Evolutionary conservation across 2,888 invertebrate genomes (phyloP).

Genomic region (Drosophila prostipennis): DNA sequence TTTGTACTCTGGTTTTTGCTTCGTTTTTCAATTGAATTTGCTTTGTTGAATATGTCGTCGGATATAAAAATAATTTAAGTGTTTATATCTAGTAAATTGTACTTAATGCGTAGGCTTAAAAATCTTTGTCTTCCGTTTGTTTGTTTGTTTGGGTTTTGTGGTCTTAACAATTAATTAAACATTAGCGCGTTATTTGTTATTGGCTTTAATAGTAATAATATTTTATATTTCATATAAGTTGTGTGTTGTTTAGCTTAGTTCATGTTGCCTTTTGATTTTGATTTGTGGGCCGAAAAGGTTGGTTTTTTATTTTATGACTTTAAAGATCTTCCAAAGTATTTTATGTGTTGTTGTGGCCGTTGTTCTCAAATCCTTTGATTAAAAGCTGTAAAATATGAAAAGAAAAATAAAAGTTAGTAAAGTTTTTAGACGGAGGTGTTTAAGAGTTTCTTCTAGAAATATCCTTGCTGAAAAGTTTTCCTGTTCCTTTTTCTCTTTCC

Average conservation of each 20-base stretch:
- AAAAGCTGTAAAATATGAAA: constrained; percentile 50
- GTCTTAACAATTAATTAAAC: constrained; percentile 81
- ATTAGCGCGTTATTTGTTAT: constrained; percentile 58
- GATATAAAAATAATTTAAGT: constrained; percentile 65
- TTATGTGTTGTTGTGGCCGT: constrained; percentile 40
- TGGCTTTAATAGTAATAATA: constrained; percentile 60
- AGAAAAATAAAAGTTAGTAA: background rate
- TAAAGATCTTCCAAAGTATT: constrained; percentile 38
- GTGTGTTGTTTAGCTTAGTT: constrained; percentile 39
- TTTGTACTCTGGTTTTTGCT: constrained; percentile 75
- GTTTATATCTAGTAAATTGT: constrained; percentile 51
- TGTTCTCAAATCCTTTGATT: constrained; percentile 70
- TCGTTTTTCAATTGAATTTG: constrained; percentile 49
- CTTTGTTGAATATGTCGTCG: constrained; percentile 54
- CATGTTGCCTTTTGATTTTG: constrained; percentile 57
- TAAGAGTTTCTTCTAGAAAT: constrained; percentile 9
- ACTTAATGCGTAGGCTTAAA: constrained; percentile 65
- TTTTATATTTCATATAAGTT: constrained; percentile 41
- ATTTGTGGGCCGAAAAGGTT: constrained; percentile 59
- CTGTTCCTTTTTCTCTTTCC: constrained; percentile 14
- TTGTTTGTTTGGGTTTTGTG: constrained; percentile 81
- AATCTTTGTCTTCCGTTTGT: constrained; percentile 83
- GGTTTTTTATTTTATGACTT: constrained; percentile 20
- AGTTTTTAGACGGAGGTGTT: constrained; percentile 2
- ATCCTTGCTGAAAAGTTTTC: constrained; percentile 31